A percentile compares a stretch with the other conserved stretches of the same genome.
Evolutionary conservation across 2,113 vertebrate species (phyloP).

Genomic region (Toxotes jaculatrix): DNA sequence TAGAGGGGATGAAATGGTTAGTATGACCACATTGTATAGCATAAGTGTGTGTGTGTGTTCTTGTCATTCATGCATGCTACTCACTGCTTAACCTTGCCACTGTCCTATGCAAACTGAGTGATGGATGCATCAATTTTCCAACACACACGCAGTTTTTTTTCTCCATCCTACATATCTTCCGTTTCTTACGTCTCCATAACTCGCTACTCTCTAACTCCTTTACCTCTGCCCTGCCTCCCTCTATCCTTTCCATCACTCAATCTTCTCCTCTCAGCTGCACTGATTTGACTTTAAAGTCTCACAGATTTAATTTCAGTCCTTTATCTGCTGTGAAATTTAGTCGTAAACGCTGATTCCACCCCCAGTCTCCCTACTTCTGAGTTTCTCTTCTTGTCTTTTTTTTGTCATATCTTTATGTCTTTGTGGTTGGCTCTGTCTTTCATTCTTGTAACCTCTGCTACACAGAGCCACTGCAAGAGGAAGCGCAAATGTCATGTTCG

Average conservation of each 20-base stretch:
- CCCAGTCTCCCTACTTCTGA: not conserved
- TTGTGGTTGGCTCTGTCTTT: not conserved
- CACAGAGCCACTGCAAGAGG: not conserved
- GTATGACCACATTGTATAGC: constrained; percentile 11
- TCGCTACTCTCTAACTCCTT: constrained; percentile 54
- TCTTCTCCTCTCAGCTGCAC: constrained; percentile 26
- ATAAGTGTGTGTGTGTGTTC: not conserved
- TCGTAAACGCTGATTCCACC: constrained; percentile 31
- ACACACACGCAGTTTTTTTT: constrained; percentile 23
- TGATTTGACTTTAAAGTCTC: constrained; percentile 64
- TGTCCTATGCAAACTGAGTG: constrained; percentile 45
- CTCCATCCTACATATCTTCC: constrained; percentile 16
- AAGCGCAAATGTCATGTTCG: constrained; percentile 15
- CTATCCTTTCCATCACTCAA: constrained; percentile 39
- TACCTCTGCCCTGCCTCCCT: constrained; percentile 37
- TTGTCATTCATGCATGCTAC: constrained; percentile 36
- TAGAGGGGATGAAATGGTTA: not conserved
- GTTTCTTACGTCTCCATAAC: constrained; percentile 37
- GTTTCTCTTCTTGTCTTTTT: not conserved
- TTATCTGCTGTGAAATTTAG: constrained; percentile 69
- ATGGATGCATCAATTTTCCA: constrained; percentile 46
- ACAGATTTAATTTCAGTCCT: constrained; percentile 62
- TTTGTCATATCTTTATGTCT: not conserved
- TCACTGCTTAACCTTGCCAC: constrained; percentile 59
- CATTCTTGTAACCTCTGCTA: not conserved